Percentiles rank a stretch among this genome's conserved stretches.
phyloP scores from a whole-genome alignment of 2,888 invertebrate species.

The Agriopis leucophaearia region DNA sequence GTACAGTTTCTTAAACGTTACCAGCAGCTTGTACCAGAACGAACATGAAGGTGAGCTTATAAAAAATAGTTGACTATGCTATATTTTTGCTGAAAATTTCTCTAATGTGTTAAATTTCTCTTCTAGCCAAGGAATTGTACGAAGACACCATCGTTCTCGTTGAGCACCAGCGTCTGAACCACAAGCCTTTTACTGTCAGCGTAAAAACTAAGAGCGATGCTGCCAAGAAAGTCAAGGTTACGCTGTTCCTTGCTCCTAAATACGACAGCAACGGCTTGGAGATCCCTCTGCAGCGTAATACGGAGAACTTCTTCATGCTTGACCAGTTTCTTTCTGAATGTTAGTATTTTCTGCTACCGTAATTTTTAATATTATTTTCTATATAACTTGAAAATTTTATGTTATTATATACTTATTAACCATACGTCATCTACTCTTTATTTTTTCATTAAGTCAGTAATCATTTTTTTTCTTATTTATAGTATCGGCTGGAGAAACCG shows the following conservation, averaged over 20 bases:
- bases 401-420: too few relatives aligned
- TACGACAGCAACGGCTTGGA: constrained; percentile 85
- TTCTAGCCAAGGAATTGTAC: constrained; percentile 3
- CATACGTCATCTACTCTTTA: too few relatives aligned
- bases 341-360: constrained; percentile 16
- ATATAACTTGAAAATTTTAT: too few relatives aligned
- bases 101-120: background rate
- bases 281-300: constrained; percentile 82
- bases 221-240: constrained; percentile 81
- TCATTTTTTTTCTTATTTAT: background rate
- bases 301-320: constrained; percentile 86
- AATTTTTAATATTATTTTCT: too few relatives aligned
- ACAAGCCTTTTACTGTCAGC: constrained; percentile 89
- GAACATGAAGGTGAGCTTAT: constrained; percentile 50
- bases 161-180: constrained; percentile 89
- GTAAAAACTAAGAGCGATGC: constrained; percentile 87
- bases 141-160: constrained; percentile 83
- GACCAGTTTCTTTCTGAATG: constrained; percentile 83
- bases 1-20: constrained; percentile 87
- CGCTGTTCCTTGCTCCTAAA: constrained; percentile 90
- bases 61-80: background rate
- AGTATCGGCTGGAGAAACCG: constrained; percentile 38
- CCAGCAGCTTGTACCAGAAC: constrained; percentile 56
- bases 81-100: background rate
- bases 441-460: too few relatives aligned